Evolutionary conservation across 2,113 vertebrate species (phyloP).

Genomic region (Electrona antarctica): DNA sequence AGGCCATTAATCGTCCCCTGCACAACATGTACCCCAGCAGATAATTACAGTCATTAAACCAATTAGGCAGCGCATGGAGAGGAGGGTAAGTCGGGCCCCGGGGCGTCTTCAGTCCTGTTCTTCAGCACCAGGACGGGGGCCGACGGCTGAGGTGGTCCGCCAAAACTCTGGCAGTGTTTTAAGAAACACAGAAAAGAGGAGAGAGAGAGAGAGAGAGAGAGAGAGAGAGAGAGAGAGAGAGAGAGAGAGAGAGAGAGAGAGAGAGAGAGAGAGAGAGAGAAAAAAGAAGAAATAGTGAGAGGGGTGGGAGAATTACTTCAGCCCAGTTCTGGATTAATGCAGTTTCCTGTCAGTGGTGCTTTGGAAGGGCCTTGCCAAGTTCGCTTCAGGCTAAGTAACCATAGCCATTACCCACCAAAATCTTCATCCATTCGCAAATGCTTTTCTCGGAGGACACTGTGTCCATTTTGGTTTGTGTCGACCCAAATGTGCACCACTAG

Average conservation of each 20-base stretch:
- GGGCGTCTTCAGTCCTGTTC: slow-evolving; percentile 68
- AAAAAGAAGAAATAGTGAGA: slow-evolving; percentile 22
- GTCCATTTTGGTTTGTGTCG: slow-evolving; percentile 47
- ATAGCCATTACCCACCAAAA: slow-evolving; percentile 43
- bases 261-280: too few relatives aligned
- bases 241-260: too few relatives aligned
- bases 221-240: too few relatives aligned
- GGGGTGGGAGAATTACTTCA: slow-evolving; percentile 67
- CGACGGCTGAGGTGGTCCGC: slow-evolving; percentile 71
- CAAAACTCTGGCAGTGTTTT: slow-evolving; percentile 61
- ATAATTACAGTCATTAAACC: slow-evolving; percentile 84
- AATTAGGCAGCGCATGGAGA: slow-evolving; percentile 80
- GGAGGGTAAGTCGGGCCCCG: slow-evolving; percentile 69
- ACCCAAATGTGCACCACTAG: slow-evolving; percentile 46
- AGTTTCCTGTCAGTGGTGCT: slow-evolving; percentile 78
- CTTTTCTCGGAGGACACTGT: slow-evolving; percentile 22
- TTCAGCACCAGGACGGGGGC: slow-evolving; percentile 46
- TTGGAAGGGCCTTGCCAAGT: slow-evolving; percentile 63
- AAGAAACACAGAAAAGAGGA: slow-evolving; percentile 34
- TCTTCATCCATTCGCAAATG: slow-evolving; percentile 39
- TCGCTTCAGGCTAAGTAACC: slow-evolving; percentile 60
- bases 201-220: too few relatives aligned
- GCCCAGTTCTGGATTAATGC: slow-evolving; percentile 72
- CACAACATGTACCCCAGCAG: slow-evolving; percentile 79
- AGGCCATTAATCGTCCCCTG: slow-evolving; percentile 79